Percentiles rank a stretch among this genome's conserved stretches.
phyloP scores from a whole-genome alignment of 1,140 invertebrate genomes.

The Cyclargus thomasi region DNA sequence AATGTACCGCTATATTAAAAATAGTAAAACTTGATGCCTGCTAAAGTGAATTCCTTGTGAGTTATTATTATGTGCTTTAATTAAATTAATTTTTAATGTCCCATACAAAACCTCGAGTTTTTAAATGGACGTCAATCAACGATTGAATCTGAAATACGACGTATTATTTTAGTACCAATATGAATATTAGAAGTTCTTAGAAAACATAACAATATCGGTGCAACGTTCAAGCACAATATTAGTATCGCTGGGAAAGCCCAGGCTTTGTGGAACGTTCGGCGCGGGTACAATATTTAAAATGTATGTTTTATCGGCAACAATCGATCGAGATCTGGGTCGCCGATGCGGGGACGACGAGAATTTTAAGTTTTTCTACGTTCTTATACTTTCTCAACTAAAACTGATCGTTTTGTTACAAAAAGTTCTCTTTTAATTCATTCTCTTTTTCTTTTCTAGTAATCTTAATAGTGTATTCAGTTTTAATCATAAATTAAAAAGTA shows the following conservation, averaged over 20 bases:
- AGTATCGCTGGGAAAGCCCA: not conserved
- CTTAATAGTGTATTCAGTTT: not conserved
- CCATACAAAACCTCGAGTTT: too few species aligned
- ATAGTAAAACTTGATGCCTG: not conserved
- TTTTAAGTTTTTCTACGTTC: slow-evolving; percentile 4
- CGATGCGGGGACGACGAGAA: slow-evolving; percentile 7
- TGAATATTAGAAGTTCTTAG: not conserved
- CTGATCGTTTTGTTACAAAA: slow-evolving; percentile 2
- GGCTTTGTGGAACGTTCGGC: not conserved
- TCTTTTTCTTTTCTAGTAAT: not conserved
- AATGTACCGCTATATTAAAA: not conserved
- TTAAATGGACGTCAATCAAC: too few species aligned
- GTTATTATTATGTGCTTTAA: too few species aligned
- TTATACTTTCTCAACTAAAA: not conserved
- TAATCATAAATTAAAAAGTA: not conserved
- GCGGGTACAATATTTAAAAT: slow-evolving; percentile 9
- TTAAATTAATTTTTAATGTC: too few species aligned
- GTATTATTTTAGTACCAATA: not conserved
- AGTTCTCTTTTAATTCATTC: not conserved
- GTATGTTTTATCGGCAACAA: slow-evolving; percentile 12
- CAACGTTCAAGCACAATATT: not conserved
- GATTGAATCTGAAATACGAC: too few species aligned
- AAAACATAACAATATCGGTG: not conserved
- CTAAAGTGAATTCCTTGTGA: not conserved
- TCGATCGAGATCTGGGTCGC: slow-evolving; percentile 12